Conservation (phyloP, 2,113 vertebrate genomes). For the Salvelinus sp. region DNA sequence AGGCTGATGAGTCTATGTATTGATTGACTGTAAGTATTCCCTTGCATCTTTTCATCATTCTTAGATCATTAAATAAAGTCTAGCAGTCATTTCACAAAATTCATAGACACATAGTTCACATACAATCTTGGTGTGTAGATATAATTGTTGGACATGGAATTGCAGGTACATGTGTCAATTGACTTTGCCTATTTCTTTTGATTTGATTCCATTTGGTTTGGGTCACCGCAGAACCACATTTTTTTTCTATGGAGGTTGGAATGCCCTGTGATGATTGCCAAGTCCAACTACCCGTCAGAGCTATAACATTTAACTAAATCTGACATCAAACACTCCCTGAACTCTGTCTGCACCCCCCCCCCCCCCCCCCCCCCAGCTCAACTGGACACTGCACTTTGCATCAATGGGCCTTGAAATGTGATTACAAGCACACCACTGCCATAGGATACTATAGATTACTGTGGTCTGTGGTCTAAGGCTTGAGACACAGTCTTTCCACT, state of each 20-base stretch:
- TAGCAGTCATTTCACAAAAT: background rate
- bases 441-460: background rate
- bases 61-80: background rate
- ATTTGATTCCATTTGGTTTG: background rate
- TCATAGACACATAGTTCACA: background rate
- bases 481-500: background rate
- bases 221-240: constrained; percentile 9
- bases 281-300: background rate
- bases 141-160: no score
- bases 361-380: background rate
- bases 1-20: no score
- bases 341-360: background rate
- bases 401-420: constrained; percentile 17
- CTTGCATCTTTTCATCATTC: background rate
- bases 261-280: background rate
- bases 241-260: background rate
- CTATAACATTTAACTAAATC: constrained; percentile 14
- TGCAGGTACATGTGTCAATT: no score
- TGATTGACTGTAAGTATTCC: background rate
- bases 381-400: background rate
- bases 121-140: background rate
- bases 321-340: constrained; percentile 1
- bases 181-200: background rate
- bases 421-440: background rate
- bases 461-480: background rate